Percentiles rank a stretch among this genome's conserved stretches.
Evolutionary conservation across 2,888 invertebrate genomes (phyloP).

Genomic region (Trichopoda pennipes): DNA sequence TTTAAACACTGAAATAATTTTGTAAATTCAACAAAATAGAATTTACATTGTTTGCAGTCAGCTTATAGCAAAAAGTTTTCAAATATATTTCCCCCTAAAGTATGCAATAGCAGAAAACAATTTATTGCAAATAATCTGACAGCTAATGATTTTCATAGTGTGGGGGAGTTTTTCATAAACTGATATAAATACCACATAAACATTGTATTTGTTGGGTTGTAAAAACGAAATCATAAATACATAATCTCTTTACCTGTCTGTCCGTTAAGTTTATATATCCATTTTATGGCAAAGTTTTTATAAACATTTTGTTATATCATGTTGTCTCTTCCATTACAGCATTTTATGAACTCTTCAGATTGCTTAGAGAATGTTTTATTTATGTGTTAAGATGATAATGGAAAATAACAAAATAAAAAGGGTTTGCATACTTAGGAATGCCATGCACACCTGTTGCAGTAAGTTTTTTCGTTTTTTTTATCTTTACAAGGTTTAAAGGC

Average conservation of each 20-base stretch:
- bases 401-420: not conserved
- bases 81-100: constrained; percentile 34
- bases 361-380: constrained; percentile 2
- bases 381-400: not conserved
- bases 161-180: not conserved
- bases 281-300: not conserved
- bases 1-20: not conserved
- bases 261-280: not conserved
- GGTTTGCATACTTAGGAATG: not conserved
- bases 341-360: constrained; percentile 14
- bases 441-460: constrained; percentile 51
- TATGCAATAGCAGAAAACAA: constrained; percentile 29
- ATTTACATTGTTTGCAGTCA: not conserved
- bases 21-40: not conserved
- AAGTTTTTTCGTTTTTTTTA: not conserved
- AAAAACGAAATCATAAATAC: constrained; percentile 5
- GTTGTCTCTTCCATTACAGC: not conserved
- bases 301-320: not conserved
- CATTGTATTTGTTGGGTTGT: not conserved
- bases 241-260: constrained; percentile 3
- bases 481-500: not conserved
- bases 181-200: not conserved
- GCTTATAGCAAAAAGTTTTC: constrained; percentile 7
- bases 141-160: constrained; percentile 35
- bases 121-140: constrained; percentile 31